Evolutionary conservation across 1,140 invertebrate genomes (phyloP).

Genomic region (Macrobrachium rosenbergii): DNA sequence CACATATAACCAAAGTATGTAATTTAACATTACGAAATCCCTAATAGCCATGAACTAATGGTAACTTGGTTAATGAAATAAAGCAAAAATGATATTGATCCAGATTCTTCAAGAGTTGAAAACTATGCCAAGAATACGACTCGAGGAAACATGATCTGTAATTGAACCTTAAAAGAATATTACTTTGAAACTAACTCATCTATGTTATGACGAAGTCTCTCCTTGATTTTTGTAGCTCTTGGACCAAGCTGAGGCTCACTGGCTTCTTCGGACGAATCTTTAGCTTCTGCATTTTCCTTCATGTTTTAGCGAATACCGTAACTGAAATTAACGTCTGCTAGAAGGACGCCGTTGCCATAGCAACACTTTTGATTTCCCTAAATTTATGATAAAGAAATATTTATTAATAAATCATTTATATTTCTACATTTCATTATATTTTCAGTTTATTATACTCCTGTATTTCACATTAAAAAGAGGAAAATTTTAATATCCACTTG

Average conservation of each 20-base stretch:
- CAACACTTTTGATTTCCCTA: neutral
- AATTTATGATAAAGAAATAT: neutral
- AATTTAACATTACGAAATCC: too few relatives aligned
- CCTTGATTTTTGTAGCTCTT: conserved; percentile 42
- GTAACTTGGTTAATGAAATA: too few relatives aligned
- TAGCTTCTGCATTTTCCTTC: neutral
- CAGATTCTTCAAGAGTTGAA: too few relatives aligned
- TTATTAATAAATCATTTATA: neutral
- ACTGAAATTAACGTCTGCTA: conserved; percentile 3
- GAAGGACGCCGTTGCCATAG: conserved; percentile 39
- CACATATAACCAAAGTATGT: too few relatives aligned
- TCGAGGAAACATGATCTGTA: too few relatives aligned
- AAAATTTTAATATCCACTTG: too few relatives aligned
- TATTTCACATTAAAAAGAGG: too few relatives aligned
- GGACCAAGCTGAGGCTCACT: conserved; percentile 25
- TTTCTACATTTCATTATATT: neutral
- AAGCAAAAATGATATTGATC: too few relatives aligned
- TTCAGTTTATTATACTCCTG: neutral
- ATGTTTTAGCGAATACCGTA: neutral
- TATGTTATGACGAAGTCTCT: conserved; percentile 29
- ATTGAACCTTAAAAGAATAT: neutral
- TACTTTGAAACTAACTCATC: conserved; percentile 22
- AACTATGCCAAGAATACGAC: too few relatives aligned
- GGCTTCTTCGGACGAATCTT: neutral
- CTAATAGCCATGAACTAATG: too few relatives aligned